Evolutionary conservation across 2,797 vertebrate genomes (phyloP).

Genomic region (Thamnophis elegans): DNA sequence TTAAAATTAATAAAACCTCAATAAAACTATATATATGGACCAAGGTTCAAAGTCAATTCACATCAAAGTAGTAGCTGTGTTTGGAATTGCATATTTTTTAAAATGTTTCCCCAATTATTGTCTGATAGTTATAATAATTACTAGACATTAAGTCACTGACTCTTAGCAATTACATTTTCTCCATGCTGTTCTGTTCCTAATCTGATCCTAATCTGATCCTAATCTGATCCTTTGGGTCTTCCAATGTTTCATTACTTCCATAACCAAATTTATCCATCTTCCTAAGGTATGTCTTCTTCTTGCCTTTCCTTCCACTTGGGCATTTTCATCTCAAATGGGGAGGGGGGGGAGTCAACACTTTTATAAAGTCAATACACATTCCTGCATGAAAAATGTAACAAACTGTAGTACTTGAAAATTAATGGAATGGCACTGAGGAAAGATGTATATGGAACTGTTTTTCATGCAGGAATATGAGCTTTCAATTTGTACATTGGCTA

Average conservation of each 20-base stretch:
- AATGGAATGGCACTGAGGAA: not conserved
- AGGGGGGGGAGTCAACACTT: not conserved
- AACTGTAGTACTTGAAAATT: conserved; percentile 24
- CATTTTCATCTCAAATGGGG: not conserved
- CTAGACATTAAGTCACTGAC: not conserved
- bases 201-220: not conserved
- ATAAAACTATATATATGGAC: not conserved
- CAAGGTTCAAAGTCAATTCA: not conserved
- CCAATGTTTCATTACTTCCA: not conserved
- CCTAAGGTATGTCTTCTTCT: not conserved
- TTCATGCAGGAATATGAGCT: conserved; percentile 27
- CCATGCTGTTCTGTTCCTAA: not conserved
- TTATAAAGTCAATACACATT: conserved; percentile 34
- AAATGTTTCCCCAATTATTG: not conserved
- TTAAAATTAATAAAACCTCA: not conserved
- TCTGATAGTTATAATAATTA: not conserved
- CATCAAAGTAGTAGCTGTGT: not conserved
- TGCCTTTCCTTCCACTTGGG: not conserved
- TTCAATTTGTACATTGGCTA: not conserved
- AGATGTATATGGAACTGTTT: conserved; percentile 16
- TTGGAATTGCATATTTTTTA: not conserved
- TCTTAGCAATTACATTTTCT: not conserved
- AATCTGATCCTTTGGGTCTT: not conserved
- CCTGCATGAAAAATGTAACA: conserved; percentile 32
- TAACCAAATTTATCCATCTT: not conserved